phyloP scores from a whole-genome alignment of 92 coral and sea anemone genomes.

The Metridium senile region DNA sequence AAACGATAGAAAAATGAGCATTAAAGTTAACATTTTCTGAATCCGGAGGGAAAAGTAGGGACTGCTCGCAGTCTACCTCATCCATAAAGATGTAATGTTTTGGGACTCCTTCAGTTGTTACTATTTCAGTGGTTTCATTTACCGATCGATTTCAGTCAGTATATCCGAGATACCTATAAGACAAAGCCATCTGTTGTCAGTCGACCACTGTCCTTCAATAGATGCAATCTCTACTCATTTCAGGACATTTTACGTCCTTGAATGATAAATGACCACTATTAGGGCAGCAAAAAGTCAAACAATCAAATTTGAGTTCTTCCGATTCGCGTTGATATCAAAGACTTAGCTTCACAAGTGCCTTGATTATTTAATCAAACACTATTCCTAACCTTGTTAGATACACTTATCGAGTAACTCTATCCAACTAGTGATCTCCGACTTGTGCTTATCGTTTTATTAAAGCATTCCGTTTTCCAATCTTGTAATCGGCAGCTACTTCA shows the following conservation, averaged over 20 bases:
- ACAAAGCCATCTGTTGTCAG: slow-evolving; percentile 14
- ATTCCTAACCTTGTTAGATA: slow-evolving; percentile 25
- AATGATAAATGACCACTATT: slow-evolving; percentile 36
- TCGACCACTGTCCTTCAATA: slow-evolving; percentile 10
- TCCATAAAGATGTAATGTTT: too few relatives aligned
- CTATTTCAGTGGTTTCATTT: too few relatives aligned
- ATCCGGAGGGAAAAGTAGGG: too few relatives aligned
- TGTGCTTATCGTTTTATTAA: background rate
- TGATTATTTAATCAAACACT: slow-evolving; percentile 6
- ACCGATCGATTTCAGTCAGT: too few relatives aligned
- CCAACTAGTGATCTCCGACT: slow-evolving; percentile 15
- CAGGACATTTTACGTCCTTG: slow-evolving; percentile 18
- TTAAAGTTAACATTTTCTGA: too few relatives aligned
- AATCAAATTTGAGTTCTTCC: slow-evolving; percentile 26
- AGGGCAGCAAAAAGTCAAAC: slow-evolving; percentile 15
- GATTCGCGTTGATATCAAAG: slow-evolving; percentile 24
- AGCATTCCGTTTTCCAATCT: slow-evolving; percentile 14
- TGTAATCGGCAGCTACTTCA: slow-evolving; percentile 25
- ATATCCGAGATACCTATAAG: too few relatives aligned
- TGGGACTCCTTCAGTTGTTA: too few relatives aligned
- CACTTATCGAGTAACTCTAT: slow-evolving; percentile 10
- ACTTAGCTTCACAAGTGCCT: slow-evolving; percentile 7
- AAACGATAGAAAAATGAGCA: too few relatives aligned
- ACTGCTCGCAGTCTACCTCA: too few relatives aligned
- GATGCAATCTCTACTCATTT: slow-evolving; percentile 27